Base-by-base conservation (phyloP, 2,797 vertebrate species). In the Pseudochromis fuscus region DNA sequence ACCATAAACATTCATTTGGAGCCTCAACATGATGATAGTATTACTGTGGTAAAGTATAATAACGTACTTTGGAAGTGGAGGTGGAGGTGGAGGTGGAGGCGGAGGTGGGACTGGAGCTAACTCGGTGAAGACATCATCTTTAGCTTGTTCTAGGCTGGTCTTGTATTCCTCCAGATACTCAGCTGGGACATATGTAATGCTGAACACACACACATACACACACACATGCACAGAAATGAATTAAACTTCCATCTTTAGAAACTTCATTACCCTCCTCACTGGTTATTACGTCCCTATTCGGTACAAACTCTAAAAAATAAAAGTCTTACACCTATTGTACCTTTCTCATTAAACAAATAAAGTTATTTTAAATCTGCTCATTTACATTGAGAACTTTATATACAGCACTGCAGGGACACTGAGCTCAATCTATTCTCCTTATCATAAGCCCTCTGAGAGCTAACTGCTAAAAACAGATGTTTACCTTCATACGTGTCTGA, bases 121-220 rank as follows among this genome's bases (percentile, higher is more conserved):
- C 33, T 80, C 72, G 12, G 90, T 31, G 79, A 92, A 81, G 69
- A 88, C 23, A 51, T 88, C 91, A 38, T 93, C 94, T 79, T 89
- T 87, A 9, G 83, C 81, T 61, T 93, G 94, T 69, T 89, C 92
- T 37, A 94, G 81, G 90, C 87, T 89, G 67, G 90, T 80, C 87
- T 93, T 96, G 93, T 98, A 98, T 71, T 98, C 95, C 45, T 96
- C 95, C 82, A 99, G 93, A 87, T 97, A 95, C 82, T 98, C 97
- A 56, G 94, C 95, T 67, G 96, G 95, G 77, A 99, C 96, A 79
- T 98, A 99, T 0, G 94, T 96, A 88, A 99, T 96, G 89, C 98
- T 99, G 90, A 57, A 77, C 93, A 94, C 48, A 91, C 77, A 85
- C 68, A 76, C 50, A 59, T 67, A 67, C 46, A 81, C 38, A 61